A percentile compares a stretch with the other conserved stretches of the same genome.
phyloP scores from a whole-genome alignment of 2,888 invertebrate genomes.

The Caenorhabditis becei region DNA sequence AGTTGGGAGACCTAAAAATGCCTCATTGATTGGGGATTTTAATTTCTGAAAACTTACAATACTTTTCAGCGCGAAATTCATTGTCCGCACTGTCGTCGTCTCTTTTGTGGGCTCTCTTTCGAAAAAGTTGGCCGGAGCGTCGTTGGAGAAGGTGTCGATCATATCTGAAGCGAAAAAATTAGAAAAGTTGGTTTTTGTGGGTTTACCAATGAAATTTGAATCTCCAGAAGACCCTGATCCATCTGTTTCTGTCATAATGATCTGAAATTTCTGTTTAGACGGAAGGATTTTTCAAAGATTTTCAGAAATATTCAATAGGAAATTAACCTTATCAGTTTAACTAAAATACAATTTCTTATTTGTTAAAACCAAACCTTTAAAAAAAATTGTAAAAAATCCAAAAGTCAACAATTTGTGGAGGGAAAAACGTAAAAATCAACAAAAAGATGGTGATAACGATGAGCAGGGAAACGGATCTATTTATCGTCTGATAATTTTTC shows the following conservation, averaged over 20 bases:
- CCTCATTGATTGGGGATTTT: background rate
- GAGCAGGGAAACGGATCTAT: background rate
- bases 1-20: constrained; percentile 53
- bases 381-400: background rate
- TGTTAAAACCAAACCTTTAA: background rate
- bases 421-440: constrained; percentile 10
- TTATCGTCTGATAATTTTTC: constrained; percentile 46
- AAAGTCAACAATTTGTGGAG: constrained; percentile 4
- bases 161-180: constrained; percentile 13
- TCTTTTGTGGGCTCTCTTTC: constrained; percentile 21
- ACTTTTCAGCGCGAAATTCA: constrained; percentile 30
- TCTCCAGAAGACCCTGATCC: too few relatives aligned
- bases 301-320: too few relatives aligned
- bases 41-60: constrained; percentile 16
- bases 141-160: constrained; percentile 22
- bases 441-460: constrained; percentile 19
- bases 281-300: too few relatives aligned
- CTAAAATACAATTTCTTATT: too few relatives aligned
- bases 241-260: constrained; percentile 12
- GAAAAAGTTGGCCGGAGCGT: constrained; percentile 29
- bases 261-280: background rate
- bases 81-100: constrained; percentile 20
- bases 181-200: background rate
- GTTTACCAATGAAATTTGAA: background rate
- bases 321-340: too few relatives aligned